phyloP scores from a whole-genome alignment of 1,140 invertebrate genomes.

The Bombus confusus region DNA sequence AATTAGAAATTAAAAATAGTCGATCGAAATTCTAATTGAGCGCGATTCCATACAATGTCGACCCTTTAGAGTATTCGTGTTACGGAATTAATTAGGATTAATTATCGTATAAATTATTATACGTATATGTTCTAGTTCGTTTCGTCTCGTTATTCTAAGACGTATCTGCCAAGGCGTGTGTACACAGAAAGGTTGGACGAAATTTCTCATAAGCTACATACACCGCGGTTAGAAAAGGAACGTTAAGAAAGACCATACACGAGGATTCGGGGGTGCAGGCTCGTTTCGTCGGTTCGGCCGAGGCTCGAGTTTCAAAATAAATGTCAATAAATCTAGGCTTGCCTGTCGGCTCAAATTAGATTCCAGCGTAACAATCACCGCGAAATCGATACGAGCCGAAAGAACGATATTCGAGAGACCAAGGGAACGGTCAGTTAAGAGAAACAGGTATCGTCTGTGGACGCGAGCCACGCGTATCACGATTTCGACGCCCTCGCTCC shows the following conservation, averaged over 20 bases:
- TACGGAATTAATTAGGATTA: too few species aligned
- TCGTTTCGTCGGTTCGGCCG: constrained; percentile 34
- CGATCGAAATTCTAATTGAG: too few species aligned
- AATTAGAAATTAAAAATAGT: too few species aligned
- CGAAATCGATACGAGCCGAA: constrained; percentile 70
- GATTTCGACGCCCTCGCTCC: constrained; percentile 26
- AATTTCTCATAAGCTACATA: not conserved
- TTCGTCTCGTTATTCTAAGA: too few species aligned
- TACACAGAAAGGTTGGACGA: too few species aligned
- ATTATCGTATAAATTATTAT: too few species aligned
- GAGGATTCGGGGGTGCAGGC: constrained; percentile 36
- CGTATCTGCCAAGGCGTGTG: too few species aligned
- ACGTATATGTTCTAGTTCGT: too few species aligned
- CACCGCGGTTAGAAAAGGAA: not conserved
- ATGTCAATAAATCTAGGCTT: constrained; percentile 73
- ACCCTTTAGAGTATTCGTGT: too few species aligned
- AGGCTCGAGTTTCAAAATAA: constrained; percentile 74
- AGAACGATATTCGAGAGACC: constrained; percentile 48
- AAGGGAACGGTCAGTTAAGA: not conserved
- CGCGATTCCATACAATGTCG: too few species aligned
- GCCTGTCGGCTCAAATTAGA: constrained; percentile 70
- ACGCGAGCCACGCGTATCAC: constrained; percentile 19
- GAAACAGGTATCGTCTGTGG: not conserved
- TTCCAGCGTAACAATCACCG: constrained; percentile 59
- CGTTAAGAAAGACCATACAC: not conserved